These are phyloP conservation scores for Helicolenus hilgendorfi DNA, from an alignment of 2,797 vertebrate species.

Conservation along the genomic window DNA sequence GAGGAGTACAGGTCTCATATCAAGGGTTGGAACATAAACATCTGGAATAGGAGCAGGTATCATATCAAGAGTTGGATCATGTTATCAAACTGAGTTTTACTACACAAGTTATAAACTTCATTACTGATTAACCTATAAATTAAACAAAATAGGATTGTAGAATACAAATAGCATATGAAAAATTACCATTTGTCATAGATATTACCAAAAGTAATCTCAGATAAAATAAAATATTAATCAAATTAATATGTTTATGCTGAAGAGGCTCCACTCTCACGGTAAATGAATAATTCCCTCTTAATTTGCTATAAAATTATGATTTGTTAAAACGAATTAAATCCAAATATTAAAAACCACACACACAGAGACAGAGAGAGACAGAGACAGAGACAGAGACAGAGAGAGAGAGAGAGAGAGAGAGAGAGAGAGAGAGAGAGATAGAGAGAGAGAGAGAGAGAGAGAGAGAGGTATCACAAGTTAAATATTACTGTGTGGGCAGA, in stretches of 20 bases:
- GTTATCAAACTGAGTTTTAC: background rate
- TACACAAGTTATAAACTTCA: background rate
- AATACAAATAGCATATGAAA: too few species aligned
- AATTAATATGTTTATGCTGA: background rate
- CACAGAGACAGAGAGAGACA: background rate
- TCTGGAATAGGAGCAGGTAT: background rate
- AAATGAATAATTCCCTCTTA: too few species aligned
- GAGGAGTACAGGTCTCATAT: background rate
- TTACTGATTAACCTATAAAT: background rate
- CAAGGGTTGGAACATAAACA: background rate
- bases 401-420: background rate
- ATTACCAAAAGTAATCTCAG: background rate
- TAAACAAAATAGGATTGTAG: too few species aligned
- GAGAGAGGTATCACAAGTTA: background rate
- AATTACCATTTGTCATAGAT: background rate
- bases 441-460: background rate
- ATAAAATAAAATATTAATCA: background rate
- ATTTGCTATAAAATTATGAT: conserved; percentile 16
- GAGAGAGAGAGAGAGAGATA: background rate
- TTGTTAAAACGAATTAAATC: conserved; percentile 66
- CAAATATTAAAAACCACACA: conserved; percentile 40
- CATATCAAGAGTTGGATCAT: background rate
- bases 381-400: background rate
- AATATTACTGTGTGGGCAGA: background rate
- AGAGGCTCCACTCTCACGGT: background rate